Percentiles rank a stretch among this genome's conserved stretches.
These are phyloP conservation scores for Alethe castanea DNA, from an alignment of 2,113 vertebrate genomes.

Conservation along the genomic window DNA sequence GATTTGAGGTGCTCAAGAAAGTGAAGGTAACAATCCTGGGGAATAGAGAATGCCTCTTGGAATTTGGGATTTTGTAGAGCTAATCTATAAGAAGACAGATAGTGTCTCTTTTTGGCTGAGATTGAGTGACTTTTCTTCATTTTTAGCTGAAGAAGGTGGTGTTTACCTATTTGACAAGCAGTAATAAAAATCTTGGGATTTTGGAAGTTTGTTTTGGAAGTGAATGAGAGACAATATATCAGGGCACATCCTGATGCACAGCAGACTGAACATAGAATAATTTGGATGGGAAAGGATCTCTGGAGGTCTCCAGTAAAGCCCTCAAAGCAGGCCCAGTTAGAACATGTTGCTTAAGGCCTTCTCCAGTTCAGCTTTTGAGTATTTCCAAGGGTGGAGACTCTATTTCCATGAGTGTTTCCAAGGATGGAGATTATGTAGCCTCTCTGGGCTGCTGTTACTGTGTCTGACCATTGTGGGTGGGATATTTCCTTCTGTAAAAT, in stretches of 20 bases:
- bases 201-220: not conserved
- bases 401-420: not conserved
- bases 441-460: not conserved
- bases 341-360: not conserved
- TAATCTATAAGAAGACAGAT: not conserved
- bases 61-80: not conserved
- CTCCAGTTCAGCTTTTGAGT: not conserved
- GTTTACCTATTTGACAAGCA: not conserved
- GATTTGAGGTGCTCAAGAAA: conserved; percentile 92
- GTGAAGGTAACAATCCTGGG: conserved; percentile 81
- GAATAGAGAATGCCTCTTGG: not conserved
- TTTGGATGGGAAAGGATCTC: rapidly evolving
- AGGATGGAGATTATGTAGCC: not conserved
- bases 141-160: not conserved
- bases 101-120: not conserved
- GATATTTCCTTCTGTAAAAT: not conserved
- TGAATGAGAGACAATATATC: not conserved
- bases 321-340: not conserved
- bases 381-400: not conserved
- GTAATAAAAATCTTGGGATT: not conserved
- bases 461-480: not conserved
- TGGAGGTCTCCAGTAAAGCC: not conserved
- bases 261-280: not conserved
- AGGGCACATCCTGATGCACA: not conserved
- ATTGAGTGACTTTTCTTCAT: not conserved